These are phyloP conservation scores for Darevskia nairensis DNA, from an alignment of 2,797 vertebrate genomes.

Conservation along the genomic window DNA sequence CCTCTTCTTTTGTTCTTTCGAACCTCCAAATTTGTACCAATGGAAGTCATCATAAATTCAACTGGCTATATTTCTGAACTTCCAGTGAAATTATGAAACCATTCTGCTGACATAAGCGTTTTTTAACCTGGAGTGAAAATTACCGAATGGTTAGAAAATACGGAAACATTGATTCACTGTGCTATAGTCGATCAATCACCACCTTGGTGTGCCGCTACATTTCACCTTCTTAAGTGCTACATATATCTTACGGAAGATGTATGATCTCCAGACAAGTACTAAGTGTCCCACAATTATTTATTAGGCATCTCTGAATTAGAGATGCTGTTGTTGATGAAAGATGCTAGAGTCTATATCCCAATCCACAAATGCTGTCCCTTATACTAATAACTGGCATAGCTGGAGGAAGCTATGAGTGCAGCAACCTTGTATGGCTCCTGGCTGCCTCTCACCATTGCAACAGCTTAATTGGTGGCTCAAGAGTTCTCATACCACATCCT, in stretches of 20 bases:
- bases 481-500: neutral
- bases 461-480: neutral
- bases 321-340: neutral
- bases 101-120: neutral
- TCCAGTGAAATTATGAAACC: neutral
- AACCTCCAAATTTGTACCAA: neutral
- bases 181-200: neutral
- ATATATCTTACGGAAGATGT: neutral
- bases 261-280: neutral
- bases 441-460: neutral
- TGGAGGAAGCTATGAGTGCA: no score
- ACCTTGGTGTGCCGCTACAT: neutral
- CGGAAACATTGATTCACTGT: neutral
- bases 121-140: neutral
- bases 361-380: neutral
- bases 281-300: constrained; percentile 11
- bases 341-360: neutral
- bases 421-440: neutral
- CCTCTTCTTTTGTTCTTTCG: neutral
- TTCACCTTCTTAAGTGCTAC: constrained; percentile 2
- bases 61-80: neutral
- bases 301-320: neutral
- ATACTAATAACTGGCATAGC: neutral
- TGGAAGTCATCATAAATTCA: neutral
- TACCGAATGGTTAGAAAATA: constrained; percentile 1